Base-by-base conservation (phyloP, 2,888 invertebrate species). In the Macrosoma leucophasiata region DNA sequence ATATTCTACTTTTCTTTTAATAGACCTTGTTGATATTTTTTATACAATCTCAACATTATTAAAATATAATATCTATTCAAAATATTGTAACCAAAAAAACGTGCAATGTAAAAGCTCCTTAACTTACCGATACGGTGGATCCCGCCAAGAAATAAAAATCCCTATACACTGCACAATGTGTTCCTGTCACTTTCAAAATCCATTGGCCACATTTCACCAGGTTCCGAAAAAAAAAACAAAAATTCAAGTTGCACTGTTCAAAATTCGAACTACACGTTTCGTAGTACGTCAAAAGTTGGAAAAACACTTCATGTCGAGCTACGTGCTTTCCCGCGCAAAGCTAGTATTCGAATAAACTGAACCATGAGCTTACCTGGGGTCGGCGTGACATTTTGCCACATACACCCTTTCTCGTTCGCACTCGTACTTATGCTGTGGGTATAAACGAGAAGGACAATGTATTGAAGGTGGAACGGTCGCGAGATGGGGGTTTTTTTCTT, bases 311-410 rank as follows among this genome's bases (percentile, higher is more conserved):
- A 63, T 60, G 62, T 50, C 58, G 54, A 52, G 58, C 47, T 45
- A 53, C 77, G 82, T 79, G 72, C 71, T 66, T 74, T 71, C 76
- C 71, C 78, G 82, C 79, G 77, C 65, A 72, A 75, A 71, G 79
- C 69, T 66, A 65, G 73, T 72, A 70, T 73, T 72, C 70, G 76
- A 82, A 77, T 82, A 78, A 64, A 58, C 65, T 66, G 53, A 55
- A 59, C 59, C 58, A 56, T 59, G 48, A 62, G 55, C 61, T 63
- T 71, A 81, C 81, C 78, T 79, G 81, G 71, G 71, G 69, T 57
- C 64, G 48, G 55, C 58, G 61, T 69, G 68, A 70, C 69, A 65
- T 70, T n/a, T 72, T 60, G 66, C 58, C 61, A 64, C 64, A 56
- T 66, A 49, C 51, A 24, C 23, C 36, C 36, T 48, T 23, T 73